Conservation (phyloP, 1,140 invertebrate genomes). For the Homarus americanus region DNA sequence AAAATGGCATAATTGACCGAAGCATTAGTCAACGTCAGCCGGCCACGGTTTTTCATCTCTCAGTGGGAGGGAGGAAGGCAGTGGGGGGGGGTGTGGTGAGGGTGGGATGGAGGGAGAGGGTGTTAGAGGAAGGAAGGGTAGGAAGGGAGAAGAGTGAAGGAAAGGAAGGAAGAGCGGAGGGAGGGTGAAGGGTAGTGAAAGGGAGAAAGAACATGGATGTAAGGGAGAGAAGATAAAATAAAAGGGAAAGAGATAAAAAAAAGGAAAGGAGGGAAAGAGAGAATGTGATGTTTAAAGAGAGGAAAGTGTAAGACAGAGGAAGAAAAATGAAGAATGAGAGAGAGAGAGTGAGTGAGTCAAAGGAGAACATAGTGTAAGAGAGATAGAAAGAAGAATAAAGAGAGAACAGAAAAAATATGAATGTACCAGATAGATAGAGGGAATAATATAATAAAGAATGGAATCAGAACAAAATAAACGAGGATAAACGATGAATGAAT, state of each 20-base stretch:
- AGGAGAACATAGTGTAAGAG: neutral
- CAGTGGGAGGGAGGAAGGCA: neutral
- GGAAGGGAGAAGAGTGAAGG: neutral
- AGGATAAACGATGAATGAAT: no score
- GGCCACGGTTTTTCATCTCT: constrained; percentile 20
- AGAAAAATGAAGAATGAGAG: no score
- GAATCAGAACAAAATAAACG: no score
- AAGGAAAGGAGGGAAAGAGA: neutral
- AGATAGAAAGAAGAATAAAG: neutral
- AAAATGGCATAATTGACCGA: constrained; percentile 37
- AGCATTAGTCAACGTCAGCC: constrained; percentile 29
- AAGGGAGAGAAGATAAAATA: neutral
- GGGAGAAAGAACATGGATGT: neutral
- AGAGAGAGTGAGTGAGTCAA: no score
- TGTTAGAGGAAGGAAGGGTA: neutral
- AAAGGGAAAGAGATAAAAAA: neutral
- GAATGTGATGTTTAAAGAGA: neutral
- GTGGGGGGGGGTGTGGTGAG: neutral
- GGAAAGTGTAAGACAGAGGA: neutral
- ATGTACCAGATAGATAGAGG: no score
- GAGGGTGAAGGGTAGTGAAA: neutral
- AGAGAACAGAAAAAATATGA: neutral
- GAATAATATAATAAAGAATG: no score
- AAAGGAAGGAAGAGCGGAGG: neutral
- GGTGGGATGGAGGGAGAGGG: neutral